Conservation (phyloP, 2,888 invertebrate genomes). For the Margaritifera margaritifera region DNA sequence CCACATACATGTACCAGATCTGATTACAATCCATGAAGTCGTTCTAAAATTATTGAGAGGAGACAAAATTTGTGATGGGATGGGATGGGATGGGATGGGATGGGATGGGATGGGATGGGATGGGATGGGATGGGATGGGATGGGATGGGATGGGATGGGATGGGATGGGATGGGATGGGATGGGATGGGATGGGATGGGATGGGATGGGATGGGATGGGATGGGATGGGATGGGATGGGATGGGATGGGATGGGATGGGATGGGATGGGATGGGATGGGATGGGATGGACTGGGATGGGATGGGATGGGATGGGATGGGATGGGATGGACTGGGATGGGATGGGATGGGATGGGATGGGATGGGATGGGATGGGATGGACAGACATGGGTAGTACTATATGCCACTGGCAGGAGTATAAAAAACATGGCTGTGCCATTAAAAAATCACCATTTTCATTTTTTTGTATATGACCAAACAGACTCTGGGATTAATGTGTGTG, state of each 20-base stretch:
- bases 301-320: slow-evolving; percentile 25
- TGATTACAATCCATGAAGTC: too few species aligned
- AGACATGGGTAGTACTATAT: neutral
- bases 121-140: slow-evolving; percentile 22
- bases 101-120: slow-evolving; percentile 15
- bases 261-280: slow-evolving; percentile 23
- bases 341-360: slow-evolving; percentile 14
- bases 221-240: slow-evolving; percentile 21
- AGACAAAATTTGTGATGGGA: slow-evolving; percentile 5
- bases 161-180: slow-evolving; percentile 24
- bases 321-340: slow-evolving; percentile 12
- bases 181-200: slow-evolving; percentile 24
- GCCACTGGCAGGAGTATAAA: neutral
- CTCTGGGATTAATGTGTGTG: too few species aligned
- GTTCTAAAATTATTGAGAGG: neutral
- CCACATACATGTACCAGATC: too few species aligned
- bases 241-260: slow-evolving; percentile 22
- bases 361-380: neutral
- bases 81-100: slow-evolving; percentile 20
- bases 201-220: slow-evolving; percentile 20
- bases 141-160: slow-evolving; percentile 22
- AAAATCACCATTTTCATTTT: too few species aligned
- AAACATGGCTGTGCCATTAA: too few species aligned
- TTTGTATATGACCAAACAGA: too few species aligned
- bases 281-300: slow-evolving; percentile 19